Evolutionary conservation across 2,113 vertebrate species (phyloP), one percentile per base, ranked within the genome.

Genomic region (Manacus vitellinus): DNA sequence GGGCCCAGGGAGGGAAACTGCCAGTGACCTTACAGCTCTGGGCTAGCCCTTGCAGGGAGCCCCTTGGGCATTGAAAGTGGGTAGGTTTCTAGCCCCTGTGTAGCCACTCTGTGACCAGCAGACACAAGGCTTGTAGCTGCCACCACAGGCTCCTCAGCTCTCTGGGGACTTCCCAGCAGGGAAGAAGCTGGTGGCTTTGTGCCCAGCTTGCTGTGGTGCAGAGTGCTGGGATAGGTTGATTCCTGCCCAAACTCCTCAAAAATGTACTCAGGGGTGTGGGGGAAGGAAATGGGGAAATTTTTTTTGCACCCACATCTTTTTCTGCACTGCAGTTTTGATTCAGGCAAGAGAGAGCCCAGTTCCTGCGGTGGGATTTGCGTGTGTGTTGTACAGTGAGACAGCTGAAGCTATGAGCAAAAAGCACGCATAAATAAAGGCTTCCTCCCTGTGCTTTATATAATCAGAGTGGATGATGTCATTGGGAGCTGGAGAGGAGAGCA

Each of bases 381-480:
- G 85, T 55, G 2, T 72, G 75, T 79, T 82, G 84, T 94, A 73
- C 93, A 88, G 95, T 76, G 86, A 94, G 87, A 54, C 85, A 76
- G 92, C 80, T 92, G 83, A 93, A 95, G 93, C 92, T 90, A 19
- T 91, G 91, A 97, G 97, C 94, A 93, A 97, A 94, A 97, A 93
- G 96, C 96, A 89, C 41, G 81, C 93, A 94, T 92, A 96, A 96
- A 96, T 96, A 96, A 79, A 96, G 95, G 96, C 91, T 96, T 97
- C 95, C 81, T 96, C 84, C 82, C 87, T 3, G 39, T 83, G 87
- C 95, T 92, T 97, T 97, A 97, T 97, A 88, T 97, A 97, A 97
- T 85, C 96, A 35, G 88, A 97, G 82, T 20, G 56, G 95, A 72
- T 97, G 97, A 97, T 97, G 97, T 97, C 97, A 97, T 93, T 96